A percentile compares a stretch with the other conserved stretches of the same genome.
Evolutionary conservation across 2,888 invertebrate genomes (phyloP).

Genomic region (Sepiola atlantica): DNA sequence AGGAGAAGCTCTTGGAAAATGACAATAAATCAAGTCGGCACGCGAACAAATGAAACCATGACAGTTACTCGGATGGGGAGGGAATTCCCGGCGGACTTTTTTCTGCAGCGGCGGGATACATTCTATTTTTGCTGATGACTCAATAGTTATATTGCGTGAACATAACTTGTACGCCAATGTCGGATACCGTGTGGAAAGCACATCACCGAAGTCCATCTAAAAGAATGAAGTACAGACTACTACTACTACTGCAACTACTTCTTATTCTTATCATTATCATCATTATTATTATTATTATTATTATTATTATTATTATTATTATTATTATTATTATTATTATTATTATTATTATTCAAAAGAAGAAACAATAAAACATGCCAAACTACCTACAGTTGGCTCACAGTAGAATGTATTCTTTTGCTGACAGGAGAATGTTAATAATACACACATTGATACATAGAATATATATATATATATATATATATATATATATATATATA

Average conservation of each 20-base stretch:
- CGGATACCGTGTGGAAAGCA: slow-evolving; percentile 22
- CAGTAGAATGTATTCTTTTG: not conserved
- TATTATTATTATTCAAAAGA: not conserved
- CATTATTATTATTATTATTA: not conserved
- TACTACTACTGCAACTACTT: not conserved
- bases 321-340: too few species aligned
- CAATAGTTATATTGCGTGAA: slow-evolving; percentile 32
- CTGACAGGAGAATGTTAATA: not conserved
- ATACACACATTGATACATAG: not conserved
- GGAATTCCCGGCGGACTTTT: slow-evolving; percentile 10
- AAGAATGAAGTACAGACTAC: not conserved
- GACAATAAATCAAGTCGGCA: slow-evolving; percentile 32
- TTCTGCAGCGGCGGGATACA: slow-evolving; percentile 21
- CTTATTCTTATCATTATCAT: too few species aligned
- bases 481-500: too few species aligned
- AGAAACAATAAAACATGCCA: slow-evolving; percentile 32
- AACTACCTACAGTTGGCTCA: slow-evolving; percentile 7
- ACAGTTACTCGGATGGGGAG: not conserved
- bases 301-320: not conserved
- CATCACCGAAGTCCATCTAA: slow-evolving; percentile 7
- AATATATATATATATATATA: not conserved
- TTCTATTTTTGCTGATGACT: slow-evolving; percentile 21
- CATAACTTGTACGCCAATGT: not conserved
- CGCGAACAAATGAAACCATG: slow-evolving; percentile 32
- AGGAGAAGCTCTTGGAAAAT: not conserved